Base-by-base conservation (phyloP, 2,113 vertebrate species). In the Cnemophilus loriae region DNA sequence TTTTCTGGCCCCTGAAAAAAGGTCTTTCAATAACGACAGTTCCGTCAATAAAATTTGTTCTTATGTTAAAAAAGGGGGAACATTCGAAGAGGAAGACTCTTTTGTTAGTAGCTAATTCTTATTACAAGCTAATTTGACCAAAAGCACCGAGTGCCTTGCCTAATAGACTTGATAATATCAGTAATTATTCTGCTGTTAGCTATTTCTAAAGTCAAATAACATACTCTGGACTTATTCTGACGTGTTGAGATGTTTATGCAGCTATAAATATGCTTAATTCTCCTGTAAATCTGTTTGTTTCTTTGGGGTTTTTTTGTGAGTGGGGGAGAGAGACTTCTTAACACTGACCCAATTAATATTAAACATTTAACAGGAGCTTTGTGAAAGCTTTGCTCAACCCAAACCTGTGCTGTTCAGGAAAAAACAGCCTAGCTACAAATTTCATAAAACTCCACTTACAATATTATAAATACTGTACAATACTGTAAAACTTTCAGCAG, bases 261-360 rank as follows among this genome's bases (percentile, higher is more conserved):
- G 53, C 10, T 69, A 32, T 20, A 91, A 49, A 68, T 28, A 35
- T 0, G 4, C 7, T 64, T 55, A 14, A 71, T 57, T 84, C n/a
- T 69, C 10, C 28, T 28, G 5, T 26, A 89, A 39, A 84, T 22
- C 14, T 83, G 13, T 35, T 47, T 35, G 10, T 59, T 44, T 46
- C 6, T 15, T 52, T 37, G 22, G 20, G 2, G 0, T 0, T 16
- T 33, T 24, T 59, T 44, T 37, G 18, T 26, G 10, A 81, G 15
- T 22, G 7, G 16, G 39, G 16, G 5, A 67, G 9, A 32, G 2
- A 60, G 13, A 33, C 18, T 37, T 82, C 52, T 50, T 77, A 61
- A 70, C 26, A 65, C 10, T 30, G 7, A 44, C 3, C 11, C 69
- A 70, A 63, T 63, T 20, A 65, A 28, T 56, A 60, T 20, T 28